Conservation (phyloP, 2,113 vertebrate species). For the Petrocephalus microphthalmus region DNA sequence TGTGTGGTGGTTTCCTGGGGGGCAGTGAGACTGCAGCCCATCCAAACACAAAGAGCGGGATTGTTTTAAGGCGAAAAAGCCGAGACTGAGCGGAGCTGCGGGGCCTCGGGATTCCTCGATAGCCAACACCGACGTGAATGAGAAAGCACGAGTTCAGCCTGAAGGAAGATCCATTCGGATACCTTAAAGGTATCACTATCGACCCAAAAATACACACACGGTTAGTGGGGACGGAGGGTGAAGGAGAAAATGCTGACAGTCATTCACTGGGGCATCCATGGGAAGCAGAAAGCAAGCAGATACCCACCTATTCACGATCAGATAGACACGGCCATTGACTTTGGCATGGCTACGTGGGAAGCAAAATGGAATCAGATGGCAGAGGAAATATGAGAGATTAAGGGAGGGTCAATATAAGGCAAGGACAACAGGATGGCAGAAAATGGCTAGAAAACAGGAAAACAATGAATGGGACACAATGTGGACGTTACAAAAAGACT, state of each 20-base stretch:
- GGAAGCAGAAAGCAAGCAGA: constrained; percentile 61
- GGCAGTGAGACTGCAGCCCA: not conserved
- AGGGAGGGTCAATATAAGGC: constrained; percentile 49
- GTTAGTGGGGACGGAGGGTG: not conserved
- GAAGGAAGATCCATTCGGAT: not conserved
- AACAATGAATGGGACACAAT: not conserved
- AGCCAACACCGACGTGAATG: not conserved
- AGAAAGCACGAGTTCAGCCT: not conserved
- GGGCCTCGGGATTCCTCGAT: not conserved
- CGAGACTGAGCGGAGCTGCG: not conserved
- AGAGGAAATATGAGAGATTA: constrained; percentile 58
- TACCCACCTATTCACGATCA: constrained; percentile 99
- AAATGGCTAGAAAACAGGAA: constrained; percentile 35
- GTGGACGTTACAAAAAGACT: not conserved
- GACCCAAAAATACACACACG: not conserved
- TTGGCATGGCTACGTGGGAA: constrained; percentile 82
- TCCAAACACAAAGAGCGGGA: not conserved
- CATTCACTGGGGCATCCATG: constrained; percentile 31
- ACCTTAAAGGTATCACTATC: not conserved
- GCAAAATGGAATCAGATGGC: constrained; percentile 51
- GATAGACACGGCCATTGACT: constrained; percentile 95
- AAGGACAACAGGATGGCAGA: constrained; percentile 36
- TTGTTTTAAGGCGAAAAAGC: not conserved
- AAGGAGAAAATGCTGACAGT: constrained; percentile 11
- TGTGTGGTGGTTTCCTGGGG: not conserved